Conservation (phyloP, 1,140 invertebrate genomes). For the Tetraneura akinire region DNA sequence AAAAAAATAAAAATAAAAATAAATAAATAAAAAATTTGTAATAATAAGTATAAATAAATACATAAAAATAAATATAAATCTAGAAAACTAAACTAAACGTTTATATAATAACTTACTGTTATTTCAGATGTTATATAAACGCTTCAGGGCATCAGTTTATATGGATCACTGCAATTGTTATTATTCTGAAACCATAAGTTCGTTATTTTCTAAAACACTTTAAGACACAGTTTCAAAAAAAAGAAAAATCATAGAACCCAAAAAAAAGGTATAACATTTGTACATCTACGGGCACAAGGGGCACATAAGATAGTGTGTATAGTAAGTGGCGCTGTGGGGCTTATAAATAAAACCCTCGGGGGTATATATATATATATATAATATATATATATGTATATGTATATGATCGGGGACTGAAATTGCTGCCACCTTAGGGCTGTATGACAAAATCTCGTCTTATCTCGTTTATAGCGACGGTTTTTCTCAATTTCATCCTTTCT, state of each 20-base stretch:
- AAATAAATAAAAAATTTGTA: not conserved
- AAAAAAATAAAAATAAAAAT: no score
- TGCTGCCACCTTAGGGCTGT: not conserved
- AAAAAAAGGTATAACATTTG: constrained; percentile 25
- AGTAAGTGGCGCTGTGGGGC: constrained; percentile 24
- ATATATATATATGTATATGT: not conserved
- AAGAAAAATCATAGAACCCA: not conserved
- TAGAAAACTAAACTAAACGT: no score
- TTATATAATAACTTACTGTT: not conserved
- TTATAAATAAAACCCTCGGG: constrained; percentile 26
- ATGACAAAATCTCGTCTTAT: constrained; percentile 35
- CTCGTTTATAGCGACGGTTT: constrained; percentile 20
- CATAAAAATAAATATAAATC: not conserved
- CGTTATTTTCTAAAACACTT: not conserved
- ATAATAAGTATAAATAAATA: not conserved
- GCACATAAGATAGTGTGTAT: not conserved
- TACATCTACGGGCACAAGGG: constrained; percentile 1
- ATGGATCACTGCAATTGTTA: constrained; percentile 20
- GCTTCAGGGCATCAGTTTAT: not conserved
- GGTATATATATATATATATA: constrained; percentile 1
- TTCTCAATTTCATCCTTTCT: not conserved
- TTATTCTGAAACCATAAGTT: not conserved
- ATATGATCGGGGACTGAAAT: not conserved
- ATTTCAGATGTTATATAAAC: not conserved
- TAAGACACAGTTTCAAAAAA: not conserved